Base-by-base conservation (phyloP, 2,888 invertebrate species). In the Gastracanthus pulcherrimus region DNA sequence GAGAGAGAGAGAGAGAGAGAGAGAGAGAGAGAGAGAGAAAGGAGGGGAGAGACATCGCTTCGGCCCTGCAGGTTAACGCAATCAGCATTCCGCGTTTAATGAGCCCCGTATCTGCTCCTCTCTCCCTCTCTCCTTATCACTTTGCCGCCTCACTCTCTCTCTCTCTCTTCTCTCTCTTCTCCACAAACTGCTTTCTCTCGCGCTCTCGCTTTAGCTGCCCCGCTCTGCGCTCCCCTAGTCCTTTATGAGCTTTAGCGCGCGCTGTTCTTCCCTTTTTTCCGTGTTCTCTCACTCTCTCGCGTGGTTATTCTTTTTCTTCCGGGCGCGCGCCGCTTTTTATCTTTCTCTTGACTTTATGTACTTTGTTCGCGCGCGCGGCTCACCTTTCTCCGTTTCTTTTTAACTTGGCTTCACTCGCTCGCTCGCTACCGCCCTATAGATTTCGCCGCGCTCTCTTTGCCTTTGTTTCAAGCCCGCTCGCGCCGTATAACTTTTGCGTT, bases 21-120 rank as follows among this genome's bases (percentile, higher is more conserved):
- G 69, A 31, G 19, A 41, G 66, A n/a, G 31, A 55, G 67, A n/a
- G 3, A 23, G 16, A 26, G 31, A 23, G 26, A 38, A 13, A 55
- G 48, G 31, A 11, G 34, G 62, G 55, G 34, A 23, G 36, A 9
- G 51, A 70, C 62, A 64, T 31, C 48, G 75, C 41, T 51, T 58
- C 60, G 36, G 38, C 45, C 23, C 64, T 23, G 70, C 55, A 76
- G 72, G 72, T 86, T 89, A 90, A 89, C 87, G 89, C 89, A 90
- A 90, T 90, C 89, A 89, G 89, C 90, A 89, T 90, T 90, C 90
- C 88, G 84, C 83, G 87, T 89, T 89, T 89, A 90, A 90, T 89
- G 90, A 89, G 90, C 89, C 87, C 85, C 84, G 84, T 86, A 87
- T 87, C 84, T 86, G 76, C 80, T 83, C 67, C 78, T 62, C 66